Percentiles rank a stretch among this genome's conserved stretches.
Evolutionary conservation across 2,113 vertebrate genomes (phyloP).

Genomic region (Balaeniceps rex): DNA sequence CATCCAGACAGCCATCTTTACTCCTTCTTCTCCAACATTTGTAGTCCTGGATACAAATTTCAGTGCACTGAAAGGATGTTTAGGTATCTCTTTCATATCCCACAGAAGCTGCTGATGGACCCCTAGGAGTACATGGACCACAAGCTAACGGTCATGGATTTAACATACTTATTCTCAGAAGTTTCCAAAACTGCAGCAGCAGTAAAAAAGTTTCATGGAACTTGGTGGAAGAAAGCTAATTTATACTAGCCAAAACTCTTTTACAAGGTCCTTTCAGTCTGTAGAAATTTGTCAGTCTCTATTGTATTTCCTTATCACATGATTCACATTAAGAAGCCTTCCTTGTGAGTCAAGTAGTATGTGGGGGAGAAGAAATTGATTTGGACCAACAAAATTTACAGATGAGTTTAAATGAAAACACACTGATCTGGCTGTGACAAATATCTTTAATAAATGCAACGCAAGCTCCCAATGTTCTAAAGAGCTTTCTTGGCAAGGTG

Average conservation of each 20-base stretch:
- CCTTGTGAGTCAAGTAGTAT: neutral
- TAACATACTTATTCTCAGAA: neutral
- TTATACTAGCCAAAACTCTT: neutral
- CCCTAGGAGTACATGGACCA: neutral
- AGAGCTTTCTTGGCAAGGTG: slow-evolving; percentile 57
- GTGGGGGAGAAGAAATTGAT: neutral
- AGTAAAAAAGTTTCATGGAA: neutral
- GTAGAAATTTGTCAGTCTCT: neutral
- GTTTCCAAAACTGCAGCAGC: neutral
- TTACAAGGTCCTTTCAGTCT: neutral
- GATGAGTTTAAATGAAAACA: neutral
- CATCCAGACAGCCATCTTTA: neutral
- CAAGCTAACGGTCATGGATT: neutral
- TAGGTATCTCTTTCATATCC: neutral
- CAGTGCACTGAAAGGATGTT: neutral
- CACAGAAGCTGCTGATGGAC: neutral
- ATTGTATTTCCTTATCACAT: neutral
- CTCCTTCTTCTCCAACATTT: neutral
- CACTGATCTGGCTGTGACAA: neutral
- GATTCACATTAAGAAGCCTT: neutral
- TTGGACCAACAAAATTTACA: neutral
- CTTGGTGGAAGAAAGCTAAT: neutral
- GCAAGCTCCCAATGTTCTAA: neutral
- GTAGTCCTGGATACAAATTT: neutral
- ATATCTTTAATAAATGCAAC: slow-evolving; percentile 2